Conservation (phyloP, 1,140 invertebrate species). For the Pseudomyrmex sp. region DNA sequence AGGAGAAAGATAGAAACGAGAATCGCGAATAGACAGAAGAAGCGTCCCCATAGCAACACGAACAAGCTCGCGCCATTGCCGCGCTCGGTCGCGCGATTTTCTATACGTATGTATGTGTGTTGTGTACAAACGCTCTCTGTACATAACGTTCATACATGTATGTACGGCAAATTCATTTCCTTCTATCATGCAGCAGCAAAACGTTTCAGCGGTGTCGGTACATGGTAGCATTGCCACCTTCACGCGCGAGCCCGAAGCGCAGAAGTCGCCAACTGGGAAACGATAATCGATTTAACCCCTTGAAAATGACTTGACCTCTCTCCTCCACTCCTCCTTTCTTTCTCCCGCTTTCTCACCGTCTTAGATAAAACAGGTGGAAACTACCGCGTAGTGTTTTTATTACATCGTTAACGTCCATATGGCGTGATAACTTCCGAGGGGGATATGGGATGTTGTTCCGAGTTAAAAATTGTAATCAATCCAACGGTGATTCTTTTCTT, state of each 20-base stretch:
- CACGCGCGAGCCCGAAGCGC: slow-evolving; percentile 1
- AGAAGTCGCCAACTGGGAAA: slow-evolving; percentile 57
- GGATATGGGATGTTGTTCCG: background rate
- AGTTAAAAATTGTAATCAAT: slow-evolving; percentile 12
- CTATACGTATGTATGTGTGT: background rate
- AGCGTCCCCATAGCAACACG: slow-evolving; percentile 76
- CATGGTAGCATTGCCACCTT: background rate
- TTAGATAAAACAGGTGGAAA: slow-evolving; percentile 51
- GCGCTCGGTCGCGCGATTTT: slow-evolving; percentile 38
- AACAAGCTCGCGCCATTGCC: slow-evolving; percentile 52
- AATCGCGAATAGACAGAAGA: slow-evolving; percentile 64
- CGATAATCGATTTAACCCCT: slow-evolving; percentile 64
- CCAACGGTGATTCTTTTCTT: too few species aligned
- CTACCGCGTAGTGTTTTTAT: slow-evolving; percentile 11
- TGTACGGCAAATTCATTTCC: slow-evolving; percentile 44
- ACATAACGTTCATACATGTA: slow-evolving; percentile 22
- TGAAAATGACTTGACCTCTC: slow-evolving; percentile 52
- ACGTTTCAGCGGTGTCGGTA: background rate
- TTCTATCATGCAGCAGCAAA: background rate
- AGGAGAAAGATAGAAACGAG: slow-evolving; percentile 44
- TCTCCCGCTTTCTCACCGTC: background rate
- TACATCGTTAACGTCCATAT: slow-evolving; percentile 24
- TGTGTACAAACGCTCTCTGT: background rate
- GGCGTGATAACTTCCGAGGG: background rate
- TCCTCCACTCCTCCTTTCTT: background rate